phyloP scores from a whole-genome alignment of 2,113 vertebrate species.

The Andinoacara biseriatus region DNA sequence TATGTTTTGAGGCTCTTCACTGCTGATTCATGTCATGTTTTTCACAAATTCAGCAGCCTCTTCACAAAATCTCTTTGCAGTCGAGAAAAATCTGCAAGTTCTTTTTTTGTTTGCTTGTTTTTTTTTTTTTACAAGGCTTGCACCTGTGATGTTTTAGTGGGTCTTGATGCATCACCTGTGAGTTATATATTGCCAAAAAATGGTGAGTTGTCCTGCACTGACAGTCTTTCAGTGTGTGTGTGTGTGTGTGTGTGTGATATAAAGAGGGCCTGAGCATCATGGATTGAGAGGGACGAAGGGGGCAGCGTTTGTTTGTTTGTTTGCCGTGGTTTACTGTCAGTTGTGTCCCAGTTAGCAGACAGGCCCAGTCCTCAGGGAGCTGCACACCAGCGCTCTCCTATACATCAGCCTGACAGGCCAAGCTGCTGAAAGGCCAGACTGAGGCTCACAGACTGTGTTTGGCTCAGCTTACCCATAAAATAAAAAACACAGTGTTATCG shows the following conservation, averaged over 20 bases:
- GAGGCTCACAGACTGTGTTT: conserved; percentile 45
- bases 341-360: conserved; percentile 80
- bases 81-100: conserved; percentile 20
- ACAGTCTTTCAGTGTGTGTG: conserved; percentile 45
- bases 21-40: conserved; percentile 6
- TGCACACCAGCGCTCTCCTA: conserved; percentile 65
- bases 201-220: conserved; percentile 24
- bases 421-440: conserved; percentile 71
- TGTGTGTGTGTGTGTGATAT: conserved; percentile 52
- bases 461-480: conserved; percentile 70
- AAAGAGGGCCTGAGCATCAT: conserved; percentile 44
- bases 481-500: conserved; percentile 71
- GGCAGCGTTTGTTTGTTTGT: conserved; percentile 46
- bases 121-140: not conserved
- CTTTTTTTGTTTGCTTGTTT: not conserved
- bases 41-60: not conserved
- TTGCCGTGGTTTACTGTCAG: conserved; percentile 77
- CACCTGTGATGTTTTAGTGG: conserved; percentile 59
- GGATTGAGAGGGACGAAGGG: conserved; percentile 42
- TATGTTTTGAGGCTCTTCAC: not conserved
- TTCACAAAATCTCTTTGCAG: not conserved
- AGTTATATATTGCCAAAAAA: conserved; percentile 48
- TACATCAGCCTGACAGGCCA: conserved; percentile 76
- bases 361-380: conserved; percentile 73
- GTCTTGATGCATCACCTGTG: conserved; percentile 45